phyloP scores from a whole-genome alignment of 2,113 vertebrate genomes.

The Cephalopholis sonnerati region DNA sequence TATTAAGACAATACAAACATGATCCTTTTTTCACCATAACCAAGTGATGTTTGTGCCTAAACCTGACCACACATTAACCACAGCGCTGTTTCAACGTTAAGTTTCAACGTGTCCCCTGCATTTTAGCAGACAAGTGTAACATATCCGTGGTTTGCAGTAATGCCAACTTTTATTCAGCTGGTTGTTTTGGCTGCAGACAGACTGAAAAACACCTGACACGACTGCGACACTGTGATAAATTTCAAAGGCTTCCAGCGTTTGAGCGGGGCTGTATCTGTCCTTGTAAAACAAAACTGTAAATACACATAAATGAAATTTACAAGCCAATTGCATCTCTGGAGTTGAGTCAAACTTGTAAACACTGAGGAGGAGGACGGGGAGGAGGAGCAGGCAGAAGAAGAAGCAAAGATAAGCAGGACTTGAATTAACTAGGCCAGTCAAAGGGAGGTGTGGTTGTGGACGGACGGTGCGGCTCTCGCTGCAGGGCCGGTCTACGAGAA shows the following conservation, averaged over 20 bases:
- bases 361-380: slow-evolving; percentile 15
- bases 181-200: not conserved
- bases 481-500: slow-evolving; percentile 64
- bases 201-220: not conserved
- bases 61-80: no score
- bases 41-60: no score
- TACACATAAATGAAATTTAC: slow-evolving; percentile 58
- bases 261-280: slow-evolving; percentile 43
- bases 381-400: not conserved
- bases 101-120: no score
- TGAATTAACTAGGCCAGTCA: slow-evolving; percentile 65
- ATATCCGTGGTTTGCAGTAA: no score
- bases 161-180: no score
- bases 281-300: slow-evolving; percentile 67
- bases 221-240: not conserved
- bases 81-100: no score
- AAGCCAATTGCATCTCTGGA: slow-evolving; percentile 59
- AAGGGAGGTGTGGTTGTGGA: slow-evolving; percentile 62
- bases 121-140: no score
- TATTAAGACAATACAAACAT: no score
- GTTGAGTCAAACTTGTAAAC: slow-evolving; percentile 66
- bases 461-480: slow-evolving; percentile 48
- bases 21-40: no score
- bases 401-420: slow-evolving; percentile 48
- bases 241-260: slow-evolving; percentile 25